phyloP scores from a whole-genome alignment of 2,797 vertebrate species.

The Anolis apletophallus region DNA sequence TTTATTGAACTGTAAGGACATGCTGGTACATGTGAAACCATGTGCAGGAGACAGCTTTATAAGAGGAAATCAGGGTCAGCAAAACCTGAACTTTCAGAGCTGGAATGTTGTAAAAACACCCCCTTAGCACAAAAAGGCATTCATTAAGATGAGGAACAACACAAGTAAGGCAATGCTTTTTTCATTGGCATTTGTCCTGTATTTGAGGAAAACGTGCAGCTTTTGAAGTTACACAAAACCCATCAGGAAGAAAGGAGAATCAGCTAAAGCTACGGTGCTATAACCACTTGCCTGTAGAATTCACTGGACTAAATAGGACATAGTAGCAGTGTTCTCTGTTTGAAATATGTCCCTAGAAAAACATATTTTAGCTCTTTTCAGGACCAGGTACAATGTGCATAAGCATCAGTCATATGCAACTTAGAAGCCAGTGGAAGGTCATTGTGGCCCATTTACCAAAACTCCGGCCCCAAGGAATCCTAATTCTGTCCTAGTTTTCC shows the following conservation, averaged over 20 bases:
- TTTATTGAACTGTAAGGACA: not conserved
- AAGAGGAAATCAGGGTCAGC: not conserved
- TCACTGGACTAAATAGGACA: not conserved
- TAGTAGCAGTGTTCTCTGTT: too few species aligned
- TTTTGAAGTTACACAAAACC: not conserved
- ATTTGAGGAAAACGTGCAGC: not conserved
- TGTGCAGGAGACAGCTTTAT: not conserved
- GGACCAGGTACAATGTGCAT: too few species aligned
- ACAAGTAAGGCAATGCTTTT: not conserved
- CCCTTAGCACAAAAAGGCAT: not conserved
- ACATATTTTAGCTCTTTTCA: not conserved
- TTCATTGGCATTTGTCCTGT: not conserved
- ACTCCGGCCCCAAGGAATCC: too few species aligned
- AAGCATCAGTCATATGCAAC: too few species aligned
- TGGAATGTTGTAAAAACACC: not conserved
- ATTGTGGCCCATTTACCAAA: too few species aligned
- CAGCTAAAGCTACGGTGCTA: not conserved
- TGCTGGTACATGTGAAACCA: not conserved
- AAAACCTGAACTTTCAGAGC: not conserved
- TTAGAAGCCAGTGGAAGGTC: too few species aligned
- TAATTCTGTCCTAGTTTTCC: too few species aligned
- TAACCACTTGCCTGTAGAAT: not conserved
- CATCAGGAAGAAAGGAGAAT: not conserved
- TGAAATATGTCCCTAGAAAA: not conserved
- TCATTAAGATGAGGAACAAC: not conserved